phyloP scores from a whole-genome alignment of 2,888 invertebrate genomes.

The Tridacna crocea region DNA sequence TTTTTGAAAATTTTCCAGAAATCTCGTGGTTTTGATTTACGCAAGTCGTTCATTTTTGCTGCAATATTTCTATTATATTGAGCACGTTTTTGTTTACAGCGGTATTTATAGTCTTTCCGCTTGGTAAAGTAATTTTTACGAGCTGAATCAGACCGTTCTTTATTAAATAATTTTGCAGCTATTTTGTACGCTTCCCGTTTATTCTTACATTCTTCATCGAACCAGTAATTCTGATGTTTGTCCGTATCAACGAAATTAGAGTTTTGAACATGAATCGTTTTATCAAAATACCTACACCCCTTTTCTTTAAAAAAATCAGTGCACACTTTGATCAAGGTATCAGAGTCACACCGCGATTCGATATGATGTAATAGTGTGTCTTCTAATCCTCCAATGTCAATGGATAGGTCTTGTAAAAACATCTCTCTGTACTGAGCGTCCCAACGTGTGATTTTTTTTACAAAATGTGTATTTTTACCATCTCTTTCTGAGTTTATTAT shows the following conservation, averaged over 20 bases:
- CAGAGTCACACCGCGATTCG: neutral
- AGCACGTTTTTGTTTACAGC: neutral
- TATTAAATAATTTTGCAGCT: neutral
- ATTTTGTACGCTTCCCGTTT: constrained; percentile 1
- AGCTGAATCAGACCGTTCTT: neutral
- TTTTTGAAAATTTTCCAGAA: constrained; percentile 21
- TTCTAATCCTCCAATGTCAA: neutral
- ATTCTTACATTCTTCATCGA: constrained; percentile 3
- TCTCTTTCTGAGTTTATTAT: neutral
- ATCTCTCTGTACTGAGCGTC: neutral
- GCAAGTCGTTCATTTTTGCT: constrained; percentile 3
- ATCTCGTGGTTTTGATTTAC: constrained; percentile 2
- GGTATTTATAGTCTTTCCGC: constrained; percentile 19
- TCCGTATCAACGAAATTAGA: neutral
- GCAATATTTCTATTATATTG: constrained; percentile 7
- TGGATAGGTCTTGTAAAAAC: neutral
- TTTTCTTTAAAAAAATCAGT: neutral
- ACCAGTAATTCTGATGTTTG: neutral
- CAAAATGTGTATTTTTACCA: neutral
- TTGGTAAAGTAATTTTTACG: neutral
- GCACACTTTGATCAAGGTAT: neutral
- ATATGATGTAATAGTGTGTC: neutral
- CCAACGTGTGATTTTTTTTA: neutral
- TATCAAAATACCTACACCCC: neutral
- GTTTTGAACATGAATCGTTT: neutral